Evolutionary conservation across 2,113 vertebrate genomes (phyloP), one percentile per base, ranked within the genome.

Genomic region (Penelope pileata): DNA sequence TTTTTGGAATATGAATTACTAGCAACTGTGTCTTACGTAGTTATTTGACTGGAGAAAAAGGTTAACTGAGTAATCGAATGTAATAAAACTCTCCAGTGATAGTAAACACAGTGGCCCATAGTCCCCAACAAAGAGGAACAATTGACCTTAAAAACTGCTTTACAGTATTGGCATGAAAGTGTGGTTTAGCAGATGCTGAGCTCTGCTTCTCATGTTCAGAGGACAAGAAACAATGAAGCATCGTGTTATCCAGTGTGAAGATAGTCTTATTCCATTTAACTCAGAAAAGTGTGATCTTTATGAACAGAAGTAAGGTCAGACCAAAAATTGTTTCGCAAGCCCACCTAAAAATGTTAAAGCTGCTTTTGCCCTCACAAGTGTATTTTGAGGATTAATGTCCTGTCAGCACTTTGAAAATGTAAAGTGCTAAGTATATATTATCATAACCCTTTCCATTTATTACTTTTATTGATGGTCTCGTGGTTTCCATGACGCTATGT

Each of bases 361-460:
- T 76, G 36, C 51, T 64, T 93, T 91, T 95, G 80, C 90, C 93
- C 66, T 93, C 90, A 92, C 69, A 75, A 64, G 83, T 62, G 77
- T 94, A 88, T 94, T 96, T 91, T 91, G 85, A 93, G 93, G 83
- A 96, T 96, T 96, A 93, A 96, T 93, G 88, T 95, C 53, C 96
- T 95, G 95, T 96, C 95, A 96, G 88, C 90, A 84, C 96, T 96
- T 94, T 90, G 88, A 94, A 93, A 95, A 97, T 75, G 88, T 96
- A 94, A 96, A 96, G 95, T 96, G 94, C 76, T 96, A 96, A 95
- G 92, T 92, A 94, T 90, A 96, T 96, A 84, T 96, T 97, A 93
- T 97, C 91, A 88, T 96, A 97, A 96, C 94, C 93, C 62, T 95
- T 93, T 88, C 88, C 83, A 96, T 96, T 96, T 97, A 96, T 93